Evolutionary conservation across 1,140 invertebrate species (phyloP), one percentile per base, ranked within the genome.

Genomic region (Nasonia giraulti): DNA sequence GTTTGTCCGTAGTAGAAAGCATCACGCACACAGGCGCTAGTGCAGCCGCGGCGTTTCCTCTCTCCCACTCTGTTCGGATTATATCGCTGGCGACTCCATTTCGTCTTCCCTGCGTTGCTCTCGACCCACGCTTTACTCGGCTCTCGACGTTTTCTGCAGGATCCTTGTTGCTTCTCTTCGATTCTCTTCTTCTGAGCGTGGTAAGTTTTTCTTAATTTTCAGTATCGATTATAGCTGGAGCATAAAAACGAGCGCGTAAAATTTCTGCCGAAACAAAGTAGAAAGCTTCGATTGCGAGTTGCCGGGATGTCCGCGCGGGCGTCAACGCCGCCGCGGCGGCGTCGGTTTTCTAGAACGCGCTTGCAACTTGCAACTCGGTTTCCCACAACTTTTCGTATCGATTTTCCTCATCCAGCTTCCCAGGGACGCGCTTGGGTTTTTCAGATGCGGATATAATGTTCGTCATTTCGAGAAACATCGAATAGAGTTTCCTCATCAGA

Each of bases 71-170:
- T 10, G 44, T 69, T 47, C 37, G n/a, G 6, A 17, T 40, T 2
- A 5, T 8, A 7, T 31, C 33, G 10, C 40, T 75, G 10, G 73
- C 76, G 82, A 83, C 82, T 83, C 82, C 82, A 83, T 83, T 83
- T 78, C 82, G 66, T 83, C 27, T 83, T 83, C 8, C 55, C 55
- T 62, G 55, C 55, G 17, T 62, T 62, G 55, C 23, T n/a, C 55
- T 33, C 23, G 68, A 71, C 23, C 23, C 68, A 71, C 68, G 68
- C 68, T 71, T 71, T n/a, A 27, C 23, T 71, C 68, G 68, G 31
- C 68, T 31, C 20, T 69, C 23, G 31, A 71, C 27, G 8, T 71
- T 33, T 8, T 71, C 20, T n/a, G 55, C 55, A 20, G 17, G 55
- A 62, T 7, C 55, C n/a, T n/a, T 20, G 17, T 20, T n/a, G 17